These are phyloP conservation scores for Hipparchia sbordonii DNA, from an alignment of 2,888 invertebrate genomes.

Conservation along the genomic window DNA sequence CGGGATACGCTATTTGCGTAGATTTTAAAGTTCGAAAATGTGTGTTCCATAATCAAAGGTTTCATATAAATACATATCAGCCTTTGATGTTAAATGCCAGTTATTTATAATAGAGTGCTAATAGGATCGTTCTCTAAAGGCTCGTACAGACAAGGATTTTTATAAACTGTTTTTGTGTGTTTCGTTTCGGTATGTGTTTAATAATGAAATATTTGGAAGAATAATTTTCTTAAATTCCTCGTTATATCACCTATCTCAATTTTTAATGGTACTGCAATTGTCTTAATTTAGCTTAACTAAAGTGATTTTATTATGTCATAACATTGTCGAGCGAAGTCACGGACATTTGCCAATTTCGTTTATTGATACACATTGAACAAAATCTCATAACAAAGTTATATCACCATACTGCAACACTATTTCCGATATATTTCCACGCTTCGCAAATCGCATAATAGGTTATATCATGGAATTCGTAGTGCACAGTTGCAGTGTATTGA, in stretches of 20 bases:
- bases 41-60: neutral
- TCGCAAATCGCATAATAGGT: conserved; percentile 22
- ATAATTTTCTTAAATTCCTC: too few relatives aligned
- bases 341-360: neutral
- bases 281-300: neutral
- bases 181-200: too few relatives aligned
- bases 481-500: conserved; percentile 30
- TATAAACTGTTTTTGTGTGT: too few relatives aligned
- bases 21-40: conserved; percentile 3
- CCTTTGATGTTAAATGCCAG: conserved; percentile 9
- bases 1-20: neutral
- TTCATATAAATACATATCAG: neutral
- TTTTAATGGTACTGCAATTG: neutral
- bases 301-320: neutral
- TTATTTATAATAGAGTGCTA: conserved; percentile 6
- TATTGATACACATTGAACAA: neutral
- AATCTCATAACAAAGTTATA: conserved; percentile 7
- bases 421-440: conserved; percentile 9
- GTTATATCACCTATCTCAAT: too few relatives aligned
- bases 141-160: neutral
- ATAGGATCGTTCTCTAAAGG: neutral
- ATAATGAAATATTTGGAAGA: too few relatives aligned
- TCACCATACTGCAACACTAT: conserved; percentile 5
- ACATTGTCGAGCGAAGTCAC: neutral
- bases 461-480: conserved; percentile 22